Base-by-base conservation (phyloP, 2,113 vertebrate genomes). In the Nematolebias whitei region DNA sequence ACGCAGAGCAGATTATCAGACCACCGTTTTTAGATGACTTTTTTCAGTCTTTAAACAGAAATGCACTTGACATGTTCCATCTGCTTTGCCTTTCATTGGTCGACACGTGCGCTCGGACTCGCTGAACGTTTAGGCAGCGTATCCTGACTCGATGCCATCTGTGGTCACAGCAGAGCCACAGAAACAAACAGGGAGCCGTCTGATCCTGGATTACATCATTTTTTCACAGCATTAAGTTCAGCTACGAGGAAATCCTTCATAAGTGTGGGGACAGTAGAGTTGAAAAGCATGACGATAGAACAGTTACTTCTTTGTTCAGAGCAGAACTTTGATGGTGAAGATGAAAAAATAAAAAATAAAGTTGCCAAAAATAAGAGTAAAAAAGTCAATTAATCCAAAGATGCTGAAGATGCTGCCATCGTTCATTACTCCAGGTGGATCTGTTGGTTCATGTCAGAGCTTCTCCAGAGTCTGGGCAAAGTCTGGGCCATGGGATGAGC, bases 401-500 rank as follows among this genome's bases (percentile, higher is more conserved):
- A 63, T 67, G 35, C 14, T 38, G 71, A 48, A 10, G 16, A 1
- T 70, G 29, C 60, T 29, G 56, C 14, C 60, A 52, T 56, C 55
- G 12, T 20, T 63, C 60, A 45, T 70, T 64, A 67, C 67, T 79
- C 82, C 70, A 55, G 19, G 32, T 44, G 38, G 48, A 65, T 41
- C 48, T 45, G 58, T 77, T 67, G 67, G 70, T 1, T n/a, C n/a
- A n/a, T n/a, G n/a, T n/a, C n/a, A n/a, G n/a, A n/a, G 40, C 51
- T 53, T 16, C 59, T 24, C 26, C 22, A 48, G 35, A 40, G 29
- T 73, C 29, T 66, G 58, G 65, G 55, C 9, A 19, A 35, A 50
- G 74, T 29, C 54, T 29, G 85, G 76, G 79, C 85, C 87, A 73
- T 81, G 77, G 89, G 87, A 87, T 87, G 88, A 88, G 84, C 88